Evolutionary conservation across 1,140 invertebrate species (phyloP).

Genomic region (Aplysia californica): DNA sequence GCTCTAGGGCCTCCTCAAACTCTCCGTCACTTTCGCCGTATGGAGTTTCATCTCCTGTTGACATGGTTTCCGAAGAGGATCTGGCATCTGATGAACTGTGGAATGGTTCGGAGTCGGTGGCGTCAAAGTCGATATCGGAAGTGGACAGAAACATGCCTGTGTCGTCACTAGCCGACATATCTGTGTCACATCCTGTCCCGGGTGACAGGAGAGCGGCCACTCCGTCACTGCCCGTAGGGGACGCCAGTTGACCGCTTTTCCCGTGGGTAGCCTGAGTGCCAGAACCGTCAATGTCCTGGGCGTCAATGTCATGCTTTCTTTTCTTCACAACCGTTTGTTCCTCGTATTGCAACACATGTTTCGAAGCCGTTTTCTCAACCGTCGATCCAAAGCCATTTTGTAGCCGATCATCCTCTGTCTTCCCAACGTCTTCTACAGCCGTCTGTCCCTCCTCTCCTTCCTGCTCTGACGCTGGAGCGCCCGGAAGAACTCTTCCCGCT

Average conservation of each 20-base stretch:
- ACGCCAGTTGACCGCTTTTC: not conserved
- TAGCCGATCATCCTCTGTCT: too few relatives aligned
- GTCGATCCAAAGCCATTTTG: too few relatives aligned
- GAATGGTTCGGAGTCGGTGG: conserved; percentile 23
- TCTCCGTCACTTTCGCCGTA: conserved; percentile 7
- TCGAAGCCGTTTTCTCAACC: too few relatives aligned
- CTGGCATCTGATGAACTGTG: conserved; percentile 13
- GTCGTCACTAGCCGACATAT: conserved; percentile 19
- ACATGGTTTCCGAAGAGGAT: conserved; percentile 23
- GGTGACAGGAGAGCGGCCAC: conserved; percentile 10
- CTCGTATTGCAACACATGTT: too few relatives aligned
- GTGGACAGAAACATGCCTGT: conserved; percentile 20
- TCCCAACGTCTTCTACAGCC: too few relatives aligned
- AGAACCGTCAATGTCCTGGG: not conserved
- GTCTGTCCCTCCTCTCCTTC: too few relatives aligned
- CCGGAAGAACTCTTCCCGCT: too few relatives aligned
- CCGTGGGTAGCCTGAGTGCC: not conserved
- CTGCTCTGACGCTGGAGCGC: too few relatives aligned
- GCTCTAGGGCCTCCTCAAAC: too few relatives aligned
- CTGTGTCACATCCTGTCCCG: conserved; percentile 10
- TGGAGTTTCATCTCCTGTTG: not conserved
- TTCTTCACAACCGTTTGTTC: not conserved
- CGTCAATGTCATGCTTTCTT: not conserved
- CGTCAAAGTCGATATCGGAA: conserved; percentile 7
- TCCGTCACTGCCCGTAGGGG: not conserved